Conservation (phyloP, 1,140 invertebrate genomes). For the Tachypleus tridentatus region DNA sequence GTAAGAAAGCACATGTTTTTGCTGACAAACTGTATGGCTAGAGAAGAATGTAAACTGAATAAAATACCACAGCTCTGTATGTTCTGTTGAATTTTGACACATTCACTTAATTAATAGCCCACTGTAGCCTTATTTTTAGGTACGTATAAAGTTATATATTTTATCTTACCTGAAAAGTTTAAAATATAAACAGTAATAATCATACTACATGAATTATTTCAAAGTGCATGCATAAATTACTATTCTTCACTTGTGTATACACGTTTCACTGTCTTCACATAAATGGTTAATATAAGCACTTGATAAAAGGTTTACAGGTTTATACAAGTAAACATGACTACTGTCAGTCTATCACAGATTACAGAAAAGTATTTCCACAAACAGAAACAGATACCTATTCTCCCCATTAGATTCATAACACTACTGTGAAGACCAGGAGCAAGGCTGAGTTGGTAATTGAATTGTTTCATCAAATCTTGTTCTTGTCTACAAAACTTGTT, state of each 20-base stretch:
- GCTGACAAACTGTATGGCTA: too few species aligned
- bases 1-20: too few species aligned
- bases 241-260: not conserved
- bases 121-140: too few species aligned
- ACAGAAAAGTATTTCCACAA: not conserved
- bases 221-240: too few species aligned
- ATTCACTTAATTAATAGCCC: too few species aligned
- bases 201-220: too few species aligned
- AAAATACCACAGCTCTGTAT: too few species aligned
- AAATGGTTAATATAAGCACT: not conserved
- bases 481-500: conserved; percentile 42
- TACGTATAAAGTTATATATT: too few species aligned
- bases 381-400: conserved; percentile 38
- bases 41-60: too few species aligned
- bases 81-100: too few species aligned
- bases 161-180: too few species aligned
- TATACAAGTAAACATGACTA: not conserved
- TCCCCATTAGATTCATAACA: conserved; percentile 44
- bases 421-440: conserved; percentile 46
- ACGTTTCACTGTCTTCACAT: not conserved
- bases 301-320: conserved; percentile 1
- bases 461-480: conserved; percentile 39
- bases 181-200: too few species aligned
- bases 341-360: not conserved
- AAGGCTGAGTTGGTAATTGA: conserved; percentile 41